Percentiles rank a stretch among this genome's conserved stretches.
Conservation (phyloP, 2,113 vertebrate genomes). For the Tiliqua scincoides region DNA sequence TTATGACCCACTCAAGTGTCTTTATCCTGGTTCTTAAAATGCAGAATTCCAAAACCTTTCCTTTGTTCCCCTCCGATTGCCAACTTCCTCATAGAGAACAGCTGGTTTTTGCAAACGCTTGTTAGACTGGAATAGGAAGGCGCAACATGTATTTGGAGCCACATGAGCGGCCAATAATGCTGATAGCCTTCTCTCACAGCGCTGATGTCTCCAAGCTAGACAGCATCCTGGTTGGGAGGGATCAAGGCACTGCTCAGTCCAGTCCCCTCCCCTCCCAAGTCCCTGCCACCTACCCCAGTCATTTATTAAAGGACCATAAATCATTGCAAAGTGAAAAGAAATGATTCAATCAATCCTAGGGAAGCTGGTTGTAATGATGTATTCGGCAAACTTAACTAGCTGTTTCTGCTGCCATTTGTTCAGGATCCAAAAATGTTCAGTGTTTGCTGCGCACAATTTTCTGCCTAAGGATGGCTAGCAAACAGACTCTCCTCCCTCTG, state of each 20-base stretch:
- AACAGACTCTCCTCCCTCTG: not conserved
- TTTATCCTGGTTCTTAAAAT: no score
- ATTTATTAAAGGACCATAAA: not conserved
- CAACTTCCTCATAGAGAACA: not conserved
- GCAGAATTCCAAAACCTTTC: no score
- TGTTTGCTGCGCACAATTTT: not conserved
- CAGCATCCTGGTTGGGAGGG: not conserved
- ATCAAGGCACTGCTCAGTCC: not conserved
- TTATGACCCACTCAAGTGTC: no score
- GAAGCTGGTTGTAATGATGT: not conserved
- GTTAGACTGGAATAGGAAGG: not conserved
- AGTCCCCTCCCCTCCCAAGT: not conserved
- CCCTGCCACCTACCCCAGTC: not conserved
- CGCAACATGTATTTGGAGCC: not conserved
- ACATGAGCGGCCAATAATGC: not conserved
- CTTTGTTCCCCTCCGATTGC: no score
- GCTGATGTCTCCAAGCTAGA: not conserved
- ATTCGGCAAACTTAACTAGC: not conserved
- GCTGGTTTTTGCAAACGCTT: not conserved
- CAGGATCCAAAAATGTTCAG: rapidly evolving
- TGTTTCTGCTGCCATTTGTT: not conserved
- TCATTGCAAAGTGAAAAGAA: not conserved
- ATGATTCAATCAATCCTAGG: rapidly evolving
- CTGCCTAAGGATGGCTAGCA: not conserved
- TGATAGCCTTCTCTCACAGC: not conserved